Evolutionary conservation across 2,797 vertebrate genomes (phyloP).

Genomic region (Odontamblyopus rebecca): DNA sequence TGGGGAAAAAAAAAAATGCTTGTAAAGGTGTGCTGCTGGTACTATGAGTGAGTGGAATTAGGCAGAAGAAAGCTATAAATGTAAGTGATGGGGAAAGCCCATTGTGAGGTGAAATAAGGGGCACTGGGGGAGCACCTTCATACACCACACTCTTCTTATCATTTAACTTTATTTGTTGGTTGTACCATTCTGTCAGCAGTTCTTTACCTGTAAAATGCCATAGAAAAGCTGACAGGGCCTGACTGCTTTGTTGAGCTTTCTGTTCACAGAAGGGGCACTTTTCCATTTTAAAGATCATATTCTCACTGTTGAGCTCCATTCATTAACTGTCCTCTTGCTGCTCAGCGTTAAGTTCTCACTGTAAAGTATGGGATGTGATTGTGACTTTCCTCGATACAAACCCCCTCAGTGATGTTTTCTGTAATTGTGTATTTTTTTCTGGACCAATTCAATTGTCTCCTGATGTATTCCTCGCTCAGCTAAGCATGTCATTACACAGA

Average conservation of each 20-base stretch:
- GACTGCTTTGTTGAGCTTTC: constrained; percentile 47
- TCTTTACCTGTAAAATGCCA: constrained; percentile 68
- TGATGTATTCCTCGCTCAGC: constrained; percentile 61
- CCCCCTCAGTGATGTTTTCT: constrained; percentile 39
- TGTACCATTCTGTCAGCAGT: constrained; percentile 72
- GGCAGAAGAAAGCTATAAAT: constrained; percentile 55
- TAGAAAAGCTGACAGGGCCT: constrained; percentile 61
- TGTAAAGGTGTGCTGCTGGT: constrained; percentile 18
- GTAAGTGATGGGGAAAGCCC: constrained; percentile 66
- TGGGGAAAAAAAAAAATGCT: constrained; percentile 35
- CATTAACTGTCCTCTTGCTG: constrained; percentile 21
- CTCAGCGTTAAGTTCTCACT: constrained; percentile 14
- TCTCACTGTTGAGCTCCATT: constrained; percentile 30
- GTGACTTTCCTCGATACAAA: not conserved
- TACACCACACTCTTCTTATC: constrained; percentile 64
- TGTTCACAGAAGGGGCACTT: constrained; percentile 21
- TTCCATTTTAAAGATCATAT: constrained; percentile 32
- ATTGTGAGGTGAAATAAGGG: constrained; percentile 67
- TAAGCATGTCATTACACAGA: constrained; percentile 63
- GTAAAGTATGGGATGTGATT: constrained; percentile 32
- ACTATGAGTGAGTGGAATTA: constrained; percentile 13
- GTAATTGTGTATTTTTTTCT: constrained; percentile 62
- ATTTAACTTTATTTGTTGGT: constrained; percentile 75
- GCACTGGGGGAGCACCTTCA: constrained; percentile 45
- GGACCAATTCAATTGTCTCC: constrained; percentile 62